Base-by-base conservation (phyloP, 2,797 vertebrate genomes). In the Macrochelys suwanniensis region DNA sequence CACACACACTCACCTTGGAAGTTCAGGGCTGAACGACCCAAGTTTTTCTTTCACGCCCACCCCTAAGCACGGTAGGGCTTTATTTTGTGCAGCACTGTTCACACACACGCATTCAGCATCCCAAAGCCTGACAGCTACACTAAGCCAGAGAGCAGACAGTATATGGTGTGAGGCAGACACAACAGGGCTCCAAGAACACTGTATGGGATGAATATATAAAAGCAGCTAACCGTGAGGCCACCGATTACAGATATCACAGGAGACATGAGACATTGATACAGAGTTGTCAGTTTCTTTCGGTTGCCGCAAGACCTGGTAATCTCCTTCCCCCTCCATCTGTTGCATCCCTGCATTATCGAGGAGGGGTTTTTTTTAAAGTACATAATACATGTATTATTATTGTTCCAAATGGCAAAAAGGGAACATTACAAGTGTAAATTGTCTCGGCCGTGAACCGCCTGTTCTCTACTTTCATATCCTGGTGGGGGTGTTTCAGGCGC, bases 401-500 rank as follows among this genome's bases (percentile, higher is more conserved):
- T 74, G 13, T 61, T 91, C 83, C 79, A 53, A 57, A 1, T 23
- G 11, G 92, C 79, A 95, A 95, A 96, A 84, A 83, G 7, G 1
- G 37, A 95, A 91, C 17, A 76, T 78, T 85, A 54, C 59, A 87
- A 89, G 92, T 50, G 42, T 80, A 89, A 93, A 97, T 65, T 3
- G 71, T 79, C 77, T 83, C 0, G 0, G 87, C 45, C 53, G 54
- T 95, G 94, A 94, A 76, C 96, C 83, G 42, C 83, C 88, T 61
- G 61, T 61, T 96, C 84, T 81, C 65, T 93, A 37, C 93, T 86
- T 94, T 92, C 68, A 56, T 26, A 89, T 53, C 82, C 91, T 90
- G 80, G 93, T 94, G 93, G 71, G 86, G 86, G 87, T 96, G 87
- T 95, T 97, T 92, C 84, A 76, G 88, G 76, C 93, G 93, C 82